These are phyloP conservation scores for Penaeus japonicus DNA, from an alignment of 1,140 invertebrate species.

Conservation along the genomic window DNA sequence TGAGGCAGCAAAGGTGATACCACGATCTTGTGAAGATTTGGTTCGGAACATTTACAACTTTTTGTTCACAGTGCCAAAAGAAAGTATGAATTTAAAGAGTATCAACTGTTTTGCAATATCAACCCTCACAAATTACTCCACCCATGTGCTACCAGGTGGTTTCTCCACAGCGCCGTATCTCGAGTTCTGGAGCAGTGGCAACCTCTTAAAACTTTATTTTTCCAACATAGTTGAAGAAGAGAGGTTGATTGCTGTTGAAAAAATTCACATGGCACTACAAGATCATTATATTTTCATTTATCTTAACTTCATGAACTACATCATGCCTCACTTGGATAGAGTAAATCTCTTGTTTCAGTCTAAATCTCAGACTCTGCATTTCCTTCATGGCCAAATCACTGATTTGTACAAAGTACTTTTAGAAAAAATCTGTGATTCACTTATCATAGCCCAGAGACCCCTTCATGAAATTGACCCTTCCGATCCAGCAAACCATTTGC, in stretches of 20 bases:
- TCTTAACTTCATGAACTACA: too few species aligned
- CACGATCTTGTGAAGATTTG: neutral
- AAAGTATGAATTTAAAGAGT: neutral
- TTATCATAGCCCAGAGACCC: neutral
- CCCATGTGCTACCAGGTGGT: neutral
- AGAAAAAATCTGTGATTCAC: neutral
- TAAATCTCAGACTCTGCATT: too few species aligned
- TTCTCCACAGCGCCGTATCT: neutral
- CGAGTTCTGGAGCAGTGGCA: neutral
- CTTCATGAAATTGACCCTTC: neutral
- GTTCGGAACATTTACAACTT: neutral
- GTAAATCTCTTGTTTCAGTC: too few species aligned
- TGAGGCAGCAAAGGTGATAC: neutral
- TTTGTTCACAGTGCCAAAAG: neutral
- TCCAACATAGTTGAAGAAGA: neutral
- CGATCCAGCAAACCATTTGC: neutral
- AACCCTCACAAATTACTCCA: conserved; percentile 10
- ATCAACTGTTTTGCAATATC: neutral
- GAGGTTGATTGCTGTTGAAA: neutral
- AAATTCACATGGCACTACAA: neutral
- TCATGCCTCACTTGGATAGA: too few species aligned
- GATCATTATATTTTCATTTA: neutral
- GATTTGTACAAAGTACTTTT: neutral
- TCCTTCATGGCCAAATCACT: neutral
- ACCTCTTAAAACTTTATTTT: neutral